Evolutionary conservation across 2,113 vertebrate genomes (phyloP).

Genomic region (Pseudopipra pipra): DNA sequence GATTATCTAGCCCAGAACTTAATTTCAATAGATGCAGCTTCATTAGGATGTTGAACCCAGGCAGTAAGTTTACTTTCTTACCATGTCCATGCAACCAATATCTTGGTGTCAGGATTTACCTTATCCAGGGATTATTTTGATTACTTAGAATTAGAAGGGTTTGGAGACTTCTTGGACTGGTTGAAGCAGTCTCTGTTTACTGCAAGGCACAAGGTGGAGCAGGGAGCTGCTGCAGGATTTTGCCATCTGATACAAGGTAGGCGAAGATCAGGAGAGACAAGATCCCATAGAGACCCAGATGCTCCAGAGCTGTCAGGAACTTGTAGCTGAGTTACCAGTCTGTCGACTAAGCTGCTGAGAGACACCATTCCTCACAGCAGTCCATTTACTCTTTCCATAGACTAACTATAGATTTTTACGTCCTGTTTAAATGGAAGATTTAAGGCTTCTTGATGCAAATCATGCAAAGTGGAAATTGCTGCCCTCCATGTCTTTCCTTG

Average conservation of each 20-base stretch:
- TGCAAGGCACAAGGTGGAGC: neutral
- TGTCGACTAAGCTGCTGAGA: neutral
- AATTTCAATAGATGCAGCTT: neutral
- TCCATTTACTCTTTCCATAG: neutral
- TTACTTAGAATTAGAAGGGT: neutral
- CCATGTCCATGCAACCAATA: neutral
- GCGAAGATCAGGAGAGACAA: neutral
- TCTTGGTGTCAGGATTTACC: neutral
- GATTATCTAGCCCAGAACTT: neutral
- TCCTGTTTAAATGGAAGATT: neutral
- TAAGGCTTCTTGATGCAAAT: neutral
- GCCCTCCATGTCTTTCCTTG: neutral
- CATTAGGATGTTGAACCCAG: neutral
- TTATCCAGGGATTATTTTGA: neutral
- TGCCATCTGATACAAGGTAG: neutral
- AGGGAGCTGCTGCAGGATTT: neutral
- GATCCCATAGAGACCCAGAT: neutral
- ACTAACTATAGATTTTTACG: neutral
- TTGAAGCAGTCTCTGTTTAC: neutral
- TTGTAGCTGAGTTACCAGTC: neutral
- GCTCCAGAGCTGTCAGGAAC: neutral
- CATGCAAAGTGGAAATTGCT: neutral
- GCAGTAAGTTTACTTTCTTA: neutral
- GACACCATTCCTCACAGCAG: neutral
- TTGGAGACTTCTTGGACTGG: neutral